These are phyloP conservation scores for Digitonthophagus gazella DNA, from an alignment of 2,888 invertebrate species.

Conservation along the genomic window DNA sequence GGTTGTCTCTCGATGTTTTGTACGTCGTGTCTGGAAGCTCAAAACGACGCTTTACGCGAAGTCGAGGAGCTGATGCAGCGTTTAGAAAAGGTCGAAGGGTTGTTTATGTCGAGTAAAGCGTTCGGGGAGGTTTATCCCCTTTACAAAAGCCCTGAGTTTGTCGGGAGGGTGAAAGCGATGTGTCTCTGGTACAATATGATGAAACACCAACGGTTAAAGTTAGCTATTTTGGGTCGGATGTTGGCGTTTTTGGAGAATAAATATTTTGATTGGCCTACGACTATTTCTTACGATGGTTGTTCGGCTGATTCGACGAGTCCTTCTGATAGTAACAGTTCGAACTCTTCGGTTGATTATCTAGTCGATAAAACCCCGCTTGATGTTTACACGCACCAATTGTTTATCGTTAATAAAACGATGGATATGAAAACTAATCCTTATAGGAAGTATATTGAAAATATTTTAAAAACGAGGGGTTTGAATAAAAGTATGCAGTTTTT, in stretches of 20 bases:
- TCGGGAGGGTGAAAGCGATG: conserved; percentile 72
- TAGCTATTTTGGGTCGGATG: conserved; percentile 71
- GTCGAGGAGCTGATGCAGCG: conserved; percentile 70
- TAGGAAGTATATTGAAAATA: conserved; percentile 82
- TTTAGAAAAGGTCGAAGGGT: conserved; percentile 71
- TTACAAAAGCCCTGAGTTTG: conserved; percentile 64
- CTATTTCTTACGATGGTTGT: conserved; percentile 25
- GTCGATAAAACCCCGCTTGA: conserved; percentile 38
- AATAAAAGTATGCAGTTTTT: conserved; percentile 78
- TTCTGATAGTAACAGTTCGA: conserved; percentile 53
- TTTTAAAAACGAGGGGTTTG: conserved; percentile 83
- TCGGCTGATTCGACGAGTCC: conserved; percentile 48
- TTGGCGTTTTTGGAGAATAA: conserved; percentile 52
- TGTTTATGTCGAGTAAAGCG: conserved; percentile 82
- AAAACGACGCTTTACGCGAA: conserved; percentile 72
- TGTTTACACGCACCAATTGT: conserved; percentile 55
- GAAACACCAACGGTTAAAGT: conserved; percentile 76
- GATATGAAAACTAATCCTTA: conserved; percentile 43
- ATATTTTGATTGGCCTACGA: conserved; percentile 40
- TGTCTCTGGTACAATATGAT: conserved; percentile 92
- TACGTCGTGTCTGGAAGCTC: conserved; percentile 65
- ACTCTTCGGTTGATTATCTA: conserved; percentile 40
- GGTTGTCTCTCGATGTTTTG: conserved; percentile 79
- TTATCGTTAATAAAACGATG: conserved; percentile 37
- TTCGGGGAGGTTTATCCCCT: conserved; percentile 73